phyloP scores from a whole-genome alignment of 2,113 vertebrate species.

The Nanorana parkeri region DNA sequence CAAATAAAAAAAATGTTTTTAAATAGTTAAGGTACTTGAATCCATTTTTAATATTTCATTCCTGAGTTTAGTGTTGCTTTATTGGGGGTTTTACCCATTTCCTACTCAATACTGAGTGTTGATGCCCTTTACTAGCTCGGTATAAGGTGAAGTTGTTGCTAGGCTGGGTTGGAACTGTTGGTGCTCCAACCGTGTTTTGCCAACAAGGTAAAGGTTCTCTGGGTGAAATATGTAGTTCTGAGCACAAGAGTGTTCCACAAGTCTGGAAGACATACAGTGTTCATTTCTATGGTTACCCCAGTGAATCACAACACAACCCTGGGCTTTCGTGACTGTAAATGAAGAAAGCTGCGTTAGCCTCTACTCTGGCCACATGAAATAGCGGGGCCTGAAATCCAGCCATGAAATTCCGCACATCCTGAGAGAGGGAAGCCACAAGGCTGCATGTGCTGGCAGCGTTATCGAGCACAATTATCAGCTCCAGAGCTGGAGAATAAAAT shows the following conservation, averaged over 20 bases:
- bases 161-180: no score
- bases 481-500: slow-evolving; percentile 37
- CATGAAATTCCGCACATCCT: slow-evolving; percentile 49
- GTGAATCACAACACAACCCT: slow-evolving; percentile 41
- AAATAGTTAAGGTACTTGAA: no score
- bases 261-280: slow-evolving; percentile 15
- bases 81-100: no score
- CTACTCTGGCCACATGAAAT: slow-evolving; percentile 47
- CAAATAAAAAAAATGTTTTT: no score
- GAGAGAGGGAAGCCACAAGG: slow-evolving; percentile 32
- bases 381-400: slow-evolving; percentile 42
- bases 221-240: background rate
- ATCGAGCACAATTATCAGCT: slow-evolving; percentile 46
- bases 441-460: slow-evolving; percentile 40
- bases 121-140: no score
- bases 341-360: slow-evolving; percentile 43
- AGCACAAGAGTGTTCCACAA: slow-evolving; percentile 4
- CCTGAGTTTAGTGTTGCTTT: no score
- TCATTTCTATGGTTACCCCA: slow-evolving; percentile 48
- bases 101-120: no score
- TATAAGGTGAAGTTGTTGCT: no score
- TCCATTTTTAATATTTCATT: no score
- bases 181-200: no score
- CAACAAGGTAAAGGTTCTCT: background rate
- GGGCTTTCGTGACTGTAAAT: slow-evolving; percentile 36